Evolutionary conservation across 2,888 invertebrate genomes (phyloP).

Genomic region (Limnephilus marmoratus): DNA sequence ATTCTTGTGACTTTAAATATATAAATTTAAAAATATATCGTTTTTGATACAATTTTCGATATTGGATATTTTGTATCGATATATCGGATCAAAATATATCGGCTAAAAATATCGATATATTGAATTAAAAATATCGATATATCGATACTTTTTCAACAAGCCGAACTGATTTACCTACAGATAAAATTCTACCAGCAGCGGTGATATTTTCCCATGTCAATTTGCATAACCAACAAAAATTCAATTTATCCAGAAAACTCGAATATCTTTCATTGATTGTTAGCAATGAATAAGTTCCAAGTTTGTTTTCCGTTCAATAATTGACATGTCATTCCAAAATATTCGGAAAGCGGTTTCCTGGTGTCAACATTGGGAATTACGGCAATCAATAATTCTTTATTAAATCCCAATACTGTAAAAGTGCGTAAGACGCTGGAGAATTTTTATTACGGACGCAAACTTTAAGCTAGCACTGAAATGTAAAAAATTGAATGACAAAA

Average conservation of each 20-base stretch:
- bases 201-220: not conserved
- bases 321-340: conserved; percentile 9
- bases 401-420: not conserved
- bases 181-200: not conserved
- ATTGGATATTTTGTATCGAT: too few relatives aligned
- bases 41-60: too few relatives aligned
- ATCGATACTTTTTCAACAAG: too few relatives aligned
- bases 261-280: not conserved
- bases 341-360: not conserved
- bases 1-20: too few relatives aligned
- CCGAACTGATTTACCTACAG: too few relatives aligned
- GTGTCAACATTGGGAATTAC: not conserved
- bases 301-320: not conserved
- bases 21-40: too few relatives aligned
- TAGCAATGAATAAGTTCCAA: not conserved
- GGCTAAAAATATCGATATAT: too few relatives aligned
- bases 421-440: not conserved
- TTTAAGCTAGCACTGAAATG: not conserved
- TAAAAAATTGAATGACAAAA: conserved; percentile 4
- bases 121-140: too few relatives aligned
- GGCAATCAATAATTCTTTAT: not conserved
- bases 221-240: not conserved
- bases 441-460: not conserved
- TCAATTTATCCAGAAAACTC: not conserved
- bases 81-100: too few relatives aligned